A percentile compares a stretch with the other conserved stretches of the same genome.
Conservation (phyloP, 2,888 invertebrate genomes). For the Tanytarsus gracilentus region DNA sequence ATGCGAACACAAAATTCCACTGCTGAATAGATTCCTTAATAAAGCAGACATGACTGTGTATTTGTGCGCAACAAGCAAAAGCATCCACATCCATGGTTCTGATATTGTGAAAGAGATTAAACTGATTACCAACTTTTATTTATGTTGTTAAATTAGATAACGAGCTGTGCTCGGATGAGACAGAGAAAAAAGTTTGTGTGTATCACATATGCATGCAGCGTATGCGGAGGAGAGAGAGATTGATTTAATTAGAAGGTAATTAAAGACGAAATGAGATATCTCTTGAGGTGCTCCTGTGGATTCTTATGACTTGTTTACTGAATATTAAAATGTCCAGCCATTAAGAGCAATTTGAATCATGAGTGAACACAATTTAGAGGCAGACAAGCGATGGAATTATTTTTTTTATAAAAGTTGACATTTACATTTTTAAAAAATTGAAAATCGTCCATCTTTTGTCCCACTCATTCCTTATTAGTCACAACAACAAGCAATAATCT, state of each 20-base stretch:
- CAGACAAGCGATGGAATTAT: too few relatives aligned
- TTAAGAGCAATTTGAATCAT: too few relatives aligned
- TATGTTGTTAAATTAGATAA: constrained; percentile 23
- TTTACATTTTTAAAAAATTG: too few relatives aligned
- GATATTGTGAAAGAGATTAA: constrained; percentile 16
- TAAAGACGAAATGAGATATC: neutral
- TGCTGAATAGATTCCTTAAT: neutral
- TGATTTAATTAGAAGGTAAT: constrained; percentile 21
- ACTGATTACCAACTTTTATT: constrained; percentile 26
- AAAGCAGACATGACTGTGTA: neutral
- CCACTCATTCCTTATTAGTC: too few relatives aligned
- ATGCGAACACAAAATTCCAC: neutral
- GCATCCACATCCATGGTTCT: too few relatives aligned
- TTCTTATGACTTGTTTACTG: constrained; percentile 18
- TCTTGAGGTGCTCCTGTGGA: neutral
- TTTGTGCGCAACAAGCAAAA: neutral
- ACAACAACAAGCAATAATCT: too few relatives aligned
- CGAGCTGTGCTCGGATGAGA: neutral
- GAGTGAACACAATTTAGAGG: too few relatives aligned
- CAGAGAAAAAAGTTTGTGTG: neutral
- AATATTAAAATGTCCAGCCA: constrained; percentile 2
- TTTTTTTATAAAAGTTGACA: too few relatives aligned
- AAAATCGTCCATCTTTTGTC: too few relatives aligned
- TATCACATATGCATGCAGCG: neutral
- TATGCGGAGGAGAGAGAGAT: too few relatives aligned